Base-by-base conservation (phyloP, 2,113 vertebrate genomes). In the Crypturellus undulatus region DNA sequence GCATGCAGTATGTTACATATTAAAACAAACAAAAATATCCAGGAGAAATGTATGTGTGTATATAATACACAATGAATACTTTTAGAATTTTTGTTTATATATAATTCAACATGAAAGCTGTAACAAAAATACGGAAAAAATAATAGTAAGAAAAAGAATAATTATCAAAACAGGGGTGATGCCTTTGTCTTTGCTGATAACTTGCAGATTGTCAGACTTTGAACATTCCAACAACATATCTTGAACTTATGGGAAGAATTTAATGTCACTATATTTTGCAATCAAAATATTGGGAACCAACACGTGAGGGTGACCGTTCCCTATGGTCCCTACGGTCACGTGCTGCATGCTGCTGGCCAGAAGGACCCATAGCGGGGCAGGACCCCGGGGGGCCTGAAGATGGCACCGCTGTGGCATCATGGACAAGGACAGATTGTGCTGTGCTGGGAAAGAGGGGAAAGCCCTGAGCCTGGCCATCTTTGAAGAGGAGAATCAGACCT, bases 341-440 rank as follows among this genome's bases (percentile, higher is more conserved):
- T 28, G 26, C 52, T 28, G 20, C 13, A 26, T 16, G 26, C 26
- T 51, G 49, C 49, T 51, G 49, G 49, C 49, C 49, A 51, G 49
- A 25, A 5, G 13, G 22, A 12, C 17, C 17, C 13, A 2, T 17
- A 6, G 6, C 19, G 17, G 18, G 26, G 16, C 5, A 24, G 32
- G 26, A 9, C 2, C 38, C 5, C 32, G 22, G 32, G 26, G 30
- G 17, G 89, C 5, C 34, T 63, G 54, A n/a, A 86, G 15, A 0
- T 0, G 2, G 3, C 6, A n/a, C 14, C 54, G 8, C 9, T 56
- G 18, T 25, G 20, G 1, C 12, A 12, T 26, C 18, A 2, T 28
- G 22, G 6, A 7, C 32, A 56, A 15, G 1, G 4, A 2, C 16
- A 60, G 18, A 30, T 19, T 10, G 25, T 12, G 25, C 25, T 11